These are phyloP conservation scores for Pogonomyrmex californicus DNA, from an alignment of 1,140 invertebrate genomes.

Conservation along the genomic window DNA sequence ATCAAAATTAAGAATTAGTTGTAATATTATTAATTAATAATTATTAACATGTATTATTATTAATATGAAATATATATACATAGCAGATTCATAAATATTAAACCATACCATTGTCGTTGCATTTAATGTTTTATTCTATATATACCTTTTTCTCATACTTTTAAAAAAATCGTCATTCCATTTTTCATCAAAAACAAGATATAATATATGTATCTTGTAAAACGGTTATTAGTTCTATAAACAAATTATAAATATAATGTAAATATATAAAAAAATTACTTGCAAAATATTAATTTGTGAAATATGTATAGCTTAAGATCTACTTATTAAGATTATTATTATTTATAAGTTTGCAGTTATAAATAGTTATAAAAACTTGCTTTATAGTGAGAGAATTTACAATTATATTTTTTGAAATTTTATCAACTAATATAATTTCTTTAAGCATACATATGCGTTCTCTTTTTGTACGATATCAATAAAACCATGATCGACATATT, in stretches of 20 bases:
- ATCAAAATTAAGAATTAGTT: neutral
- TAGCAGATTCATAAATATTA: neutral
- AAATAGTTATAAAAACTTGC: neutral
- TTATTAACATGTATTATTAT: constrained; percentile 4
- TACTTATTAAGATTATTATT: neutral
- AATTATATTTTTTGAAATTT: neutral
- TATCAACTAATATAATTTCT: neutral
- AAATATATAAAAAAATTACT: neutral
- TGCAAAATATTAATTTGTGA: neutral
- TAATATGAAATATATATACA: neutral
- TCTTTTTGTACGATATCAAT: constrained; percentile 12
- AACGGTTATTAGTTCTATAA: neutral
- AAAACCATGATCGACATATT: neutral
- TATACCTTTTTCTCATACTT: neutral
- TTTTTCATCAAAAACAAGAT: neutral
- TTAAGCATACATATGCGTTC: neutral
- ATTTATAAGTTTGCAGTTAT: neutral
- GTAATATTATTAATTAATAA: neutral
- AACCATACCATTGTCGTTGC: neutral
- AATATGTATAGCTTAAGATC: neutral
- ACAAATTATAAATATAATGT: neutral
- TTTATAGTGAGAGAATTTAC: neutral
- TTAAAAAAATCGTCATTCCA: neutral
- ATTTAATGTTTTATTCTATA: neutral
- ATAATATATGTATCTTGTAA: neutral